Evolutionary conservation across 1,140 invertebrate genomes (phyloP).

Genomic region (Manduca sexta): DNA sequence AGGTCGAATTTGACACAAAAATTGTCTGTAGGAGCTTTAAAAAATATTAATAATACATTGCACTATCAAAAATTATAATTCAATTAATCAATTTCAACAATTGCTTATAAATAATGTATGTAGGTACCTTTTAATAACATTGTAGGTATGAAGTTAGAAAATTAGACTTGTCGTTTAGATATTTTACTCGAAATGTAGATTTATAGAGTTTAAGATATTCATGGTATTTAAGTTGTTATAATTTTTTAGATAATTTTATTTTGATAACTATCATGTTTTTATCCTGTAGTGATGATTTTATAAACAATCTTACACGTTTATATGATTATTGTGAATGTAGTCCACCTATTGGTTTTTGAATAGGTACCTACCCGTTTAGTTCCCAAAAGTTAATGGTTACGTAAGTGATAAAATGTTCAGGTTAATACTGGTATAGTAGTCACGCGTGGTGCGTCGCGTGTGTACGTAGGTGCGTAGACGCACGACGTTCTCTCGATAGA

Average conservation of each 20-base stretch:
- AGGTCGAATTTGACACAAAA: not conserved
- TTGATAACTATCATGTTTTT: slow-evolving; percentile 58
- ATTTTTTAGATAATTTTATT: slow-evolving; percentile 65
- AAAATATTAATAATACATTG: slow-evolving; percentile 16
- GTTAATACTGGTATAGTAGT: slow-evolving; percentile 8
- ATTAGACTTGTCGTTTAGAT: slow-evolving; percentile 57
- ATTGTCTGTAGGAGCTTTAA: slow-evolving; percentile 12
- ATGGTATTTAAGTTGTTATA: slow-evolving; percentile 35
- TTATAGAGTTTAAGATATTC: slow-evolving; percentile 38
- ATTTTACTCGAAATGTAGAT: slow-evolving; percentile 51
- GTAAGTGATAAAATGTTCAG: slow-evolving; percentile 6
- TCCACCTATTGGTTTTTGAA: slow-evolving; percentile 22
- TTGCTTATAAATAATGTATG: slow-evolving; percentile 14
- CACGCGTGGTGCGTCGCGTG: not conserved
- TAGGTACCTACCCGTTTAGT: slow-evolving; percentile 25
- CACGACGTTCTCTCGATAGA: not conserved
- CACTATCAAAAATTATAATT: slow-evolving; percentile 17
- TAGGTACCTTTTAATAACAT: slow-evolving; percentile 24
- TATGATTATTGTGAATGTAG: slow-evolving; percentile 22
- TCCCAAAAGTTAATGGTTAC: slow-evolving; percentile 11
- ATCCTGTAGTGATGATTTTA: slow-evolving; percentile 41
- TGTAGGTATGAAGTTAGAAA: slow-evolving; percentile 35
- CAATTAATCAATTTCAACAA: slow-evolving; percentile 23
- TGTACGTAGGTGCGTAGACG: not conserved
- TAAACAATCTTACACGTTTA: slow-evolving; percentile 26